Conservation (phyloP, 2,113 vertebrate species). For the Lontra canadensis region DNA sequence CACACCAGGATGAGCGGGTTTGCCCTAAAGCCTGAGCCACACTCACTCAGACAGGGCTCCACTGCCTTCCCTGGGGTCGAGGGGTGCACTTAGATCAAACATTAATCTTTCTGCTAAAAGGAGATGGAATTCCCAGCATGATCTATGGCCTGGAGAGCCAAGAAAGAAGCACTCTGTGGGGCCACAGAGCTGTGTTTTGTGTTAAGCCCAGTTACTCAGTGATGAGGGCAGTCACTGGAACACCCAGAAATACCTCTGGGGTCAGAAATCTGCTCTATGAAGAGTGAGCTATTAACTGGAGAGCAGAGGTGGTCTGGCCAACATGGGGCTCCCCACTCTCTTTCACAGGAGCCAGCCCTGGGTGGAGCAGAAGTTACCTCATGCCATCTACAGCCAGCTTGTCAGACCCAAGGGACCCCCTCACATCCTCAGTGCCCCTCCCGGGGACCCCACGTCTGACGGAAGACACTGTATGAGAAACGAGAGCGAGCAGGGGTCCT, state of each 20-base stretch:
- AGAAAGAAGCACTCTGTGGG: not conserved
- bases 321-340: not conserved
- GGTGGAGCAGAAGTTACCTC: fast-evolving
- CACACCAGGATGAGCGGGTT: not conserved
- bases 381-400: fast-evolving
- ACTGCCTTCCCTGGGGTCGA: fast-evolving
- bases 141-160: fast-evolving
- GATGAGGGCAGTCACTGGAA: not conserved
- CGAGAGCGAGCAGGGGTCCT: fast-evolving
- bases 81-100: not conserved
- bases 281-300: not conserved
- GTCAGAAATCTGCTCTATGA: not conserved
- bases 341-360: not conserved
- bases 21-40: fast-evolving
- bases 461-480: fast-evolving
- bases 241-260: not conserved
- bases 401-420: not conserved
- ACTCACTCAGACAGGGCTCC: fast-evolving
- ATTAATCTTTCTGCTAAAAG: too few species aligned
- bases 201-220: not conserved
- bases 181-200: fast-evolving
- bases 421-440: fast-evolving
- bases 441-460: fast-evolving
- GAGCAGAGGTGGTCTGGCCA: not conserved
- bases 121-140: not conserved